Percentiles rank a stretch among this genome's conserved stretches.
Evolutionary conservation across 1,140 invertebrate genomes (phyloP).

Genomic region (Psix sp.): DNA sequence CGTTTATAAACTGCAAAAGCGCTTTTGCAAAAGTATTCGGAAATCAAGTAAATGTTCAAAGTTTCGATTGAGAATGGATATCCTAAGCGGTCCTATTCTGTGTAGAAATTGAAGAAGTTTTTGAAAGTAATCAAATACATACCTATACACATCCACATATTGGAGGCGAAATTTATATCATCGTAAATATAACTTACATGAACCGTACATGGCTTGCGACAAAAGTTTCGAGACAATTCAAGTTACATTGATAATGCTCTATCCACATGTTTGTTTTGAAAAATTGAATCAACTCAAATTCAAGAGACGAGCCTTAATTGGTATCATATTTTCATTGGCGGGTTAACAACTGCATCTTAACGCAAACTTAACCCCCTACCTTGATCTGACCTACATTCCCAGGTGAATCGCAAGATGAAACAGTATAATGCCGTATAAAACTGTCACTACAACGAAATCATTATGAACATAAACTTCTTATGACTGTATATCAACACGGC

Average conservation of each 20-base stretch:
- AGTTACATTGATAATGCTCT: too few relatives aligned
- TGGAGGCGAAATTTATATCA: constrained; percentile 6
- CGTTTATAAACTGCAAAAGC: not conserved
- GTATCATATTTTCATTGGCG: too few relatives aligned
- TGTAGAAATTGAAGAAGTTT: constrained; percentile 14
- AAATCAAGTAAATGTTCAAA: constrained; percentile 10
- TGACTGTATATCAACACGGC: constrained; percentile 39
- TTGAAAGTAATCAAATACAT: constrained; percentile 10
- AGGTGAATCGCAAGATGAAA: constrained; percentile 16
- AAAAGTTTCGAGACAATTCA: not conserved
- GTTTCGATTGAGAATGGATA: constrained; percentile 12
- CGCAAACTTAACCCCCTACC: constrained; percentile 2
- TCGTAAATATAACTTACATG: constrained; percentile 7
- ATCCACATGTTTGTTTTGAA: too few relatives aligned
- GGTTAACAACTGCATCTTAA: too few relatives aligned
- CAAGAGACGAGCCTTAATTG: too few relatives aligned
- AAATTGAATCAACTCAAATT: too few relatives aligned
- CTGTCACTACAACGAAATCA: constrained; percentile 52
- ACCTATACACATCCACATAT: too few relatives aligned
- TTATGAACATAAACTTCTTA: constrained; percentile 53
- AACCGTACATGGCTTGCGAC: constrained; percentile 2
- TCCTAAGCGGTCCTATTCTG: not conserved
- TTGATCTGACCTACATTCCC: constrained; percentile 13
- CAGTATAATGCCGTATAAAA: constrained; percentile 27
- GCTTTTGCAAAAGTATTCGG: not conserved